A percentile compares a stretch with the other conserved stretches of the same genome.
These are phyloP conservation scores for Piliocolobus tephrosceles DNA, from an alignment of 2,113 vertebrate genomes.

Conservation along the genomic window DNA sequence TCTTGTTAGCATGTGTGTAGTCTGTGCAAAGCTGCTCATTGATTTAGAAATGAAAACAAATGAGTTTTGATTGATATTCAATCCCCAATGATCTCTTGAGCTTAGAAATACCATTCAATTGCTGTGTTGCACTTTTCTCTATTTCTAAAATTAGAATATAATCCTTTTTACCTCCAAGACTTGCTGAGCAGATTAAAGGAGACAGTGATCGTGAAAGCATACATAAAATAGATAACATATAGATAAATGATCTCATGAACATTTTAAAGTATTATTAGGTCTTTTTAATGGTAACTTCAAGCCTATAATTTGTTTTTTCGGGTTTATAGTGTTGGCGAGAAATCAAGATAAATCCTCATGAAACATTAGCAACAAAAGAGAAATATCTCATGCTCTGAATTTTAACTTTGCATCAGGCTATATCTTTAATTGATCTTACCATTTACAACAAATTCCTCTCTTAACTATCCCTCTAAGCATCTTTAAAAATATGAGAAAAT, in stretches of 20 bases:
- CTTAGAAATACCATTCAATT: neutral
- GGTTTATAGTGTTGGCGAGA: neutral
- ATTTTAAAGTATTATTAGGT: neutral
- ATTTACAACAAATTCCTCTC: slow-evolving; percentile 74
- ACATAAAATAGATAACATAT: neutral
- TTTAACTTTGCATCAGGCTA: slow-evolving; percentile 52
- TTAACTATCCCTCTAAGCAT: slow-evolving; percentile 76
- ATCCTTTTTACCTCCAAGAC: neutral
- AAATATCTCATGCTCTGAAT: slow-evolving; percentile 14
- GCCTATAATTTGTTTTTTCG: neutral
- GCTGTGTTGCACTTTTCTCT: neutral
- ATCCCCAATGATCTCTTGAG: neutral
- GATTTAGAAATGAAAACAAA: neutral
- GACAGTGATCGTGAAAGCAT: neutral
- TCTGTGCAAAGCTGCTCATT: neutral
- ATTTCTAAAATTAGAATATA: neutral
- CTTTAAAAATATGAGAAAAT: slow-evolving; percentile 69
- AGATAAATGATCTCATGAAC: neutral
- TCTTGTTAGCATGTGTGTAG: neutral
- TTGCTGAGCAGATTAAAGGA: neutral
- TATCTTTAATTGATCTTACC: slow-evolving; percentile 68
- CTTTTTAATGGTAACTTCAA: neutral
- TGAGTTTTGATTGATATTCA: neutral
- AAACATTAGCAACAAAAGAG: neutral
- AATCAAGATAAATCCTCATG: slow-evolving; percentile 3